Conservation (phyloP, 1,140 invertebrate species). For the Camponotus floridanus region DNA sequence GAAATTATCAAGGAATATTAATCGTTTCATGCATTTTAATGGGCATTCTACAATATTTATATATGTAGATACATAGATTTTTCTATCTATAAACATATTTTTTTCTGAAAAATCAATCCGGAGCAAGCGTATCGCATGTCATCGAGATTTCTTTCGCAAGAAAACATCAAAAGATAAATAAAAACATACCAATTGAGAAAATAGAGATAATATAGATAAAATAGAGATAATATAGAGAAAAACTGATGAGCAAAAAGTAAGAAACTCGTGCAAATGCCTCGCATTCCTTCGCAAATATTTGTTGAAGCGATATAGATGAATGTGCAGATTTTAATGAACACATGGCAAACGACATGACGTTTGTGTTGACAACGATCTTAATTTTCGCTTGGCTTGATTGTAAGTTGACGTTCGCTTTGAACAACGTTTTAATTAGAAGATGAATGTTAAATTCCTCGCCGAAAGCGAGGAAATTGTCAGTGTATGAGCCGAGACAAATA, state of each 20-base stretch:
- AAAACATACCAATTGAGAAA: background rate
- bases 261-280: background rate
- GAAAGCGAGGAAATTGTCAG: background rate
- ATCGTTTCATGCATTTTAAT: background rate
- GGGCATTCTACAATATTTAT: background rate
- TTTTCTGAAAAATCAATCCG: conserved; percentile 1
- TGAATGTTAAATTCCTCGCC: background rate
- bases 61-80: background rate
- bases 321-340: conserved; percentile 22
- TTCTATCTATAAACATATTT: background rate
- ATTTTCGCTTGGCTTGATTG: background rate
- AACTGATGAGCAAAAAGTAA: background rate
- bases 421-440: conserved; percentile 18
- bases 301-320: background rate
- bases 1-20: conserved; percentile 2
- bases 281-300: background rate
- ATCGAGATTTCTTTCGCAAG: background rate
- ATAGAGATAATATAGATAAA: background rate
- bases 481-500: background rate
- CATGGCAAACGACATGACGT: background rate
- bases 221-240: background rate
- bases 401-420: background rate
- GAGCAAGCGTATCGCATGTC: background rate
- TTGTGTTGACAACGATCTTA: conserved; percentile 19
- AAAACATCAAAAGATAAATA: background rate